Conservation (phyloP, 2,888 invertebrate species). For the Dolichomitus sp. region DNA sequence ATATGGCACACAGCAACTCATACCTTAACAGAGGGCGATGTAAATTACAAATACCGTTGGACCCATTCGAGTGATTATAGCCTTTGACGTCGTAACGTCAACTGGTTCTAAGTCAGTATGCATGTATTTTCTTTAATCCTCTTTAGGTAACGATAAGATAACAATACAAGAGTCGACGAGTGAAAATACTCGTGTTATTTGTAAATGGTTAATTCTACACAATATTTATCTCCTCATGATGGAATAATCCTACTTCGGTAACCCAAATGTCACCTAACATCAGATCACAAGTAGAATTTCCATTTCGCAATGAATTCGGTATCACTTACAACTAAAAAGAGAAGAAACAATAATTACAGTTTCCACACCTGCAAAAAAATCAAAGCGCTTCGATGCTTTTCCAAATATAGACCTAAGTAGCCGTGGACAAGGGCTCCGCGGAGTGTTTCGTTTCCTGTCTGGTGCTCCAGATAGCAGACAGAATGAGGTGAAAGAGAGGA, state of each 20-base stretch:
- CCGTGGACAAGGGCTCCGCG: background rate
- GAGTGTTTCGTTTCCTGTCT: background rate
- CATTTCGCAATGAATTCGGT: background rate
- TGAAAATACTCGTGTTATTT: too few relatives aligned
- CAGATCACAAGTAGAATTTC: too few relatives aligned
- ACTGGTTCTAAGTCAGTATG: too few relatives aligned
- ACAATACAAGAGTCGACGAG: too few relatives aligned
- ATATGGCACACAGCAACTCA: too few relatives aligned
- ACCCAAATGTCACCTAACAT: background rate
- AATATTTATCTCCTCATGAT: background rate
- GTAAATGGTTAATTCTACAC: background rate
- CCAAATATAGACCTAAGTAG: background rate
- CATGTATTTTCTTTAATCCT: too few relatives aligned
- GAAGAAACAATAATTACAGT: conserved; percentile 5
- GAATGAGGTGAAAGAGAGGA: conserved; percentile 5
- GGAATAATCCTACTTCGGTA: background rate
- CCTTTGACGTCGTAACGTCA: too few relatives aligned
- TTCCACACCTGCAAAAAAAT: background rate
- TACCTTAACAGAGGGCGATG: too few relatives aligned
- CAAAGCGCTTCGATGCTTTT: conserved; percentile 12
- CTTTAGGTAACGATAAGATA: too few relatives aligned
- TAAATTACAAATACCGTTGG: too few relatives aligned
- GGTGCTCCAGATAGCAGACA: conserved; percentile 14
- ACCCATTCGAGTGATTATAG: too few relatives aligned
- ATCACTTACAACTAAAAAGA: background rate